Conservation (phyloP, 2,888 invertebrate genomes). For the Melieria picta region DNA sequence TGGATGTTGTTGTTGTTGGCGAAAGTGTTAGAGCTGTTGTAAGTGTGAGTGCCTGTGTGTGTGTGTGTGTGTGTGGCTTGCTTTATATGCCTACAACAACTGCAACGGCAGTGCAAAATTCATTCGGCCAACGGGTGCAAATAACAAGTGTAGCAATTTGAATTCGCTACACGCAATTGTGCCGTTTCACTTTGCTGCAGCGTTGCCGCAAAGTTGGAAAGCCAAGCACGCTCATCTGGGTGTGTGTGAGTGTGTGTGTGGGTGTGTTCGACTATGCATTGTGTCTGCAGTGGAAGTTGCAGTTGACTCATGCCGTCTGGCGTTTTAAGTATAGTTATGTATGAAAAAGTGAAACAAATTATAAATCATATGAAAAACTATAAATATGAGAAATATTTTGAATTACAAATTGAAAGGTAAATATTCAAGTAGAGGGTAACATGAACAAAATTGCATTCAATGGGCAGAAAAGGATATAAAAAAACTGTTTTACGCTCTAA, state of each 20-base stretch:
- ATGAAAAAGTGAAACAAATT: too few species aligned
- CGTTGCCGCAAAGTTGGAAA: background rate
- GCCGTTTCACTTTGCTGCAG: background rate
- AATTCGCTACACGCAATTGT: background rate
- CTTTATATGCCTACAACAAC: background rate
- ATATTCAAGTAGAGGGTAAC: too few species aligned
- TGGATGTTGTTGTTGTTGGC: background rate
- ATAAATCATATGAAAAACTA: too few species aligned
- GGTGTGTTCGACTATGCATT: background rate
- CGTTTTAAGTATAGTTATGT: too few species aligned
- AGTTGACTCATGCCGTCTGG: background rate
- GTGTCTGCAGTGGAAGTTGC: background rate
- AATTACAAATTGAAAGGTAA: too few species aligned
- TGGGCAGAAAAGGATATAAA: too few species aligned
- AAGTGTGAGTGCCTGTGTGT: background rate
- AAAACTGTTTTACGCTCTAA: too few species aligned
- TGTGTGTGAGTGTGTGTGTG: background rate
- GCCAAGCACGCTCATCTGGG: background rate
- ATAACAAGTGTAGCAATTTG: background rate
- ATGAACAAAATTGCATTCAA: too few species aligned
- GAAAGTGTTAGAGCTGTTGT: background rate
- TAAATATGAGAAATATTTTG: too few species aligned
- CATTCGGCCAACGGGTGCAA: background rate
- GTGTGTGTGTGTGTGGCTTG: background rate
- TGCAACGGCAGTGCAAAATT: background rate